A percentile compares a stretch with the other conserved stretches of the same genome.
These are phyloP conservation scores for Temnothorax curvispinosus DNA, from an alignment of 1,140 invertebrate species.

Conservation along the genomic window DNA sequence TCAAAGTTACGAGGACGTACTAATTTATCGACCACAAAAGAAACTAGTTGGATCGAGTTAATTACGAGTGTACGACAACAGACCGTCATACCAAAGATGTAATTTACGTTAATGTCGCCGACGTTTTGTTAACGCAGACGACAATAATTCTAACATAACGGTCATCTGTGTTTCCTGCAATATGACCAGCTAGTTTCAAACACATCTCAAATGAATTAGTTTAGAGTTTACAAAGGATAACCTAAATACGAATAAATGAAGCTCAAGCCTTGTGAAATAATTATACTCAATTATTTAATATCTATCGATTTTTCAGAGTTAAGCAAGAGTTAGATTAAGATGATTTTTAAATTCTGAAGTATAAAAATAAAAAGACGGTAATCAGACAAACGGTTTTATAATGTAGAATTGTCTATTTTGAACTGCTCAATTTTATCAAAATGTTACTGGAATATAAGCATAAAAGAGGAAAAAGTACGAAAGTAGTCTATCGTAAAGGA, in stretches of 20 bases:
- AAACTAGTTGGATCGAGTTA: slow-evolving; percentile 17
- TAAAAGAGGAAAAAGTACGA: not conserved
- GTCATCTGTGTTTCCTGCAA: not conserved
- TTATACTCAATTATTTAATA: not conserved
- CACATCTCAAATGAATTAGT: slow-evolving; percentile 36
- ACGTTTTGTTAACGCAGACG: not conserved
- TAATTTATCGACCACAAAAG: slow-evolving; percentile 7
- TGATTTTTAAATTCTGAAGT: not conserved
- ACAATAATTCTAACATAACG: slow-evolving; percentile 28
- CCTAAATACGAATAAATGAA: not conserved
- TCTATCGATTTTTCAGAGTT: not conserved
- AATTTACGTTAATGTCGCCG: slow-evolving; percentile 4
- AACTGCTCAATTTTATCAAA: not conserved
- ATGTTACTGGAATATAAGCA: not conserved
- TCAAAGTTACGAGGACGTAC: not conserved
- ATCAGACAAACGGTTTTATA: no score
- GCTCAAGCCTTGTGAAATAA: not conserved
- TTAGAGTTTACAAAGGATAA: slow-evolving; percentile 19
- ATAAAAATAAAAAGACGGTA: not conserved
- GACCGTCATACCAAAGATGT: not conserved
- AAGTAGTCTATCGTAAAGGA: not conserved
- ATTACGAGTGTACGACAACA: not conserved
- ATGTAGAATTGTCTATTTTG: not conserved
- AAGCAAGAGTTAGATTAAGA: not conserved
- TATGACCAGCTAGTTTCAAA: slow-evolving; percentile 8